Evolutionary conservation across 2,888 invertebrate genomes (phyloP).

Genomic region (Aphelenchoides bicaudatus): DNA sequence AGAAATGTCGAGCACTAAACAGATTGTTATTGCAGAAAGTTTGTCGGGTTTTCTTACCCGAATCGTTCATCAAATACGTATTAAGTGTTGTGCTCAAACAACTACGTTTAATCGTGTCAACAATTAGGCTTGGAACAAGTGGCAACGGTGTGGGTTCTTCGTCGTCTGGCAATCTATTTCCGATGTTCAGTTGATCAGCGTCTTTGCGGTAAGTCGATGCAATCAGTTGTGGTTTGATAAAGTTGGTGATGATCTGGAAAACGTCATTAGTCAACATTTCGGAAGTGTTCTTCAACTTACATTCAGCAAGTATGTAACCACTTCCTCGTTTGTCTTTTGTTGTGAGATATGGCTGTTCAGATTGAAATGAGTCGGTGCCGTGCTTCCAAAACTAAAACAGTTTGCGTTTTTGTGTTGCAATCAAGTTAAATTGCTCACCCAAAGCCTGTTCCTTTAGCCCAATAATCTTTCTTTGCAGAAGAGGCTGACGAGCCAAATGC

Average conservation of each 20-base stretch:
- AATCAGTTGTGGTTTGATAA: slow-evolving; percentile 65
- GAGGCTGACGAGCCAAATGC: too few species aligned
- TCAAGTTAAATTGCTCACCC: slow-evolving; percentile 66
- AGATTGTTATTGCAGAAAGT: neutral
- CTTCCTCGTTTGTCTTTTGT: slow-evolving; percentile 86
- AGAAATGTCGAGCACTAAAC: slow-evolving; percentile 77
- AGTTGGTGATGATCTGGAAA: slow-evolving; percentile 76
- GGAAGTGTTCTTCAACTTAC: slow-evolving; percentile 61
- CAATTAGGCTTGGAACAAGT: slow-evolving; percentile 6
- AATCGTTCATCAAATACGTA: slow-evolving; percentile 87
- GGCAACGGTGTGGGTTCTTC: neutral
- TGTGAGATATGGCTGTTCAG: slow-evolving; percentile 86
- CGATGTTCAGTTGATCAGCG: neutral
- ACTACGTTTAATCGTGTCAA: slow-evolving; percentile 16
- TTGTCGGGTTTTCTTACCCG: slow-evolving; percentile 66
- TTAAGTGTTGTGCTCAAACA: slow-evolving; percentile 67
- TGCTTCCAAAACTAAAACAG: too few species aligned
- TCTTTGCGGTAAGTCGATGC: neutral
- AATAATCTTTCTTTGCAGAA: slow-evolving; percentile 61
- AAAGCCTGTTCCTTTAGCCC: slow-evolving; percentile 95
- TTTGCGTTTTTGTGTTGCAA: neutral
- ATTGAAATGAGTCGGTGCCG: slow-evolving; percentile 91
- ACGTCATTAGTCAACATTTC: too few species aligned
- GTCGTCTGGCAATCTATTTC: neutral
- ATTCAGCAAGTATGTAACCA: slow-evolving; percentile 78